phyloP scores from a whole-genome alignment of 2,888 invertebrate genomes.

The Trimorus sp. region DNA sequence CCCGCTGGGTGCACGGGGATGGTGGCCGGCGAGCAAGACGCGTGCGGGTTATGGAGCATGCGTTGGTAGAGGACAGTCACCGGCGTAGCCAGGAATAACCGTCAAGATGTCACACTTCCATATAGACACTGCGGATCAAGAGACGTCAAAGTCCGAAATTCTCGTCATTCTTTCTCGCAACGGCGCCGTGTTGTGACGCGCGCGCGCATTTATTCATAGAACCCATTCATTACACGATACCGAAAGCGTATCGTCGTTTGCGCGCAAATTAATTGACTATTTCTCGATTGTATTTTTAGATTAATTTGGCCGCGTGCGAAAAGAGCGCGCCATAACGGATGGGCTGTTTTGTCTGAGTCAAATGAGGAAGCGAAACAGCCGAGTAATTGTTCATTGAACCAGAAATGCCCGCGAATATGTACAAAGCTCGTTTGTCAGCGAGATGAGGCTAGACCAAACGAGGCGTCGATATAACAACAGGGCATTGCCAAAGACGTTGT shows the following conservation, averaged over 20 bases:
- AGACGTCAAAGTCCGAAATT: constrained; percentile 64
- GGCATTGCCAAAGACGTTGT: constrained; percentile 72
- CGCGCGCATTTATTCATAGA: constrained; percentile 57
- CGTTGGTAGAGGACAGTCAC: constrained; percentile 74
- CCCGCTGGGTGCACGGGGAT: constrained; percentile 69
- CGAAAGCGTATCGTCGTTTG: constrained; percentile 29
- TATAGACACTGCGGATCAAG: constrained; percentile 76
- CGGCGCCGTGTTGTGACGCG: constrained; percentile 26
- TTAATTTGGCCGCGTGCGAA: constrained; percentile 33
- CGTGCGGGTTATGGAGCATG: constrained; percentile 64
- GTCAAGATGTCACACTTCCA: constrained; percentile 81
- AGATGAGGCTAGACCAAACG: constrained; percentile 73
- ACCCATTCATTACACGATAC: constrained; percentile 44
- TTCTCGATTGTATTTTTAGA: constrained; percentile 42
- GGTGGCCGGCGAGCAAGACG: constrained; percentile 63
- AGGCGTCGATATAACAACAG: constrained; percentile 76
- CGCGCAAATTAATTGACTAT: constrained; percentile 44
- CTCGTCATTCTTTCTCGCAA: constrained; percentile 50
- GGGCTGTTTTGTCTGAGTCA: constrained; percentile 47
- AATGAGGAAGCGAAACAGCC: constrained; percentile 24
- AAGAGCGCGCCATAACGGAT: constrained; percentile 31
- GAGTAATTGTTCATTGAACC: constrained; percentile 54
- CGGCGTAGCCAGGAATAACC: constrained; percentile 79
- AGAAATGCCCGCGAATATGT: constrained; percentile 55
- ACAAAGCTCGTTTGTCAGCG: constrained; percentile 72